These are phyloP conservation scores for Erebia epiphron DNA, from an alignment of 2,888 invertebrate genomes.

Conservation along the genomic window DNA sequence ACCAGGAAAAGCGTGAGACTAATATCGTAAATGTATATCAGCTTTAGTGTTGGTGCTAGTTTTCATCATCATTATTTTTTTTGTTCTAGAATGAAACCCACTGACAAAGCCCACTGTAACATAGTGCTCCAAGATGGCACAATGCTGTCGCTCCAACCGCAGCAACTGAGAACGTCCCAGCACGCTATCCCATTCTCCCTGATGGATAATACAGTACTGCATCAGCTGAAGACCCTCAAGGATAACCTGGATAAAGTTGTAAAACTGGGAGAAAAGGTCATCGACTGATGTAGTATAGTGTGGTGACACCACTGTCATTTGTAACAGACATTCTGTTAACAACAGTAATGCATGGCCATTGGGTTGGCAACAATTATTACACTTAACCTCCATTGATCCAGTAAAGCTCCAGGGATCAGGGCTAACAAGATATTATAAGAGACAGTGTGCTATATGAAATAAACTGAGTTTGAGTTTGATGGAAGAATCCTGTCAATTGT, in stretches of 20 bases:
- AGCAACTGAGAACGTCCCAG: slow-evolving; percentile 69
- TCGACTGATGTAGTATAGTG: slow-evolving; percentile 40
- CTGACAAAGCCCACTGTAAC: slow-evolving; percentile 85
- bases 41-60: neutral
- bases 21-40: too few species aligned
- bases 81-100: slow-evolving; percentile 65
- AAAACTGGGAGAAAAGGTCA: slow-evolving; percentile 60
- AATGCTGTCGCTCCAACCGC: slow-evolving; percentile 84
- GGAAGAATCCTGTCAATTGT: too few species aligned
- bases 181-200: slow-evolving; percentile 73
- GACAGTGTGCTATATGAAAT: too few species aligned
- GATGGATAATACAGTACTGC: slow-evolving; percentile 67
- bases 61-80: neutral
- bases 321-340: neutral
- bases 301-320: neutral
- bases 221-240: slow-evolving; percentile 76
- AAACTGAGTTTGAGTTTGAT: too few species aligned
- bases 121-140: slow-evolving; percentile 85
- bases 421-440: too few species aligned
- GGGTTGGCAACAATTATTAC: neutral
- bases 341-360: neutral
- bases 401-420: too few species aligned
- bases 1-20: too few species aligned
- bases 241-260: slow-evolving; percentile 77
- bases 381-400: too few species aligned